Percentiles rank a stretch among this genome's conserved stretches.
These are phyloP conservation scores for Periophthalmus magnuspinnatus DNA, from an alignment of 2,797 vertebrate genomes.

Conservation along the genomic window DNA sequence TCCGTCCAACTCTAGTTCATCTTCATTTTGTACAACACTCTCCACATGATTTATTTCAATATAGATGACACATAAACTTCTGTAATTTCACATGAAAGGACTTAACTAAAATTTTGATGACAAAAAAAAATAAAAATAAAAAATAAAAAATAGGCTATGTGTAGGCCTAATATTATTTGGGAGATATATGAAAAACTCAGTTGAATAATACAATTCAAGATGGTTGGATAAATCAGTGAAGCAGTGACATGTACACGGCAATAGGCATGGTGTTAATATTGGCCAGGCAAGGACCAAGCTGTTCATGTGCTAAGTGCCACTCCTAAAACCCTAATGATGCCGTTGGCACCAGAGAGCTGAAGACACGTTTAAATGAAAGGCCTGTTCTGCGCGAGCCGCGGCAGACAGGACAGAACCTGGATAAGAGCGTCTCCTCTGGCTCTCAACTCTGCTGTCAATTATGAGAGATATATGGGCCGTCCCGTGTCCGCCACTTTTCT, in stretches of 20 bases:
- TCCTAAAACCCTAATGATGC: slow-evolving; percentile 72
- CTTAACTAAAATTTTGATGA: too few species aligned
- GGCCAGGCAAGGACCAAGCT: slow-evolving; percentile 56
- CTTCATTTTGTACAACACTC: neutral
- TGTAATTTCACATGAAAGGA: too few species aligned
- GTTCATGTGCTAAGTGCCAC: slow-evolving; percentile 70
- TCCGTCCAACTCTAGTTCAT: neutral
- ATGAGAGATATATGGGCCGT: slow-evolving; percentile 59
- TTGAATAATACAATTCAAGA: too few species aligned
- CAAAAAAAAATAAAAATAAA: too few species aligned
- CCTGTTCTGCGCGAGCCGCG: slow-evolving; percentile 51
- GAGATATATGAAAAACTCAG: too few species aligned
- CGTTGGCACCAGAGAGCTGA: slow-evolving; percentile 61
- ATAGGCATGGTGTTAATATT: slow-evolving; percentile 58
- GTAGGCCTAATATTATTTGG: too few species aligned
- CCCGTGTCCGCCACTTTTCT: slow-evolving; percentile 31
- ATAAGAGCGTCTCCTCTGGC: slow-evolving; percentile 51
- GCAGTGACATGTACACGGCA: slow-evolving; percentile 18
- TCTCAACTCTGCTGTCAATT: slow-evolving; percentile 64
- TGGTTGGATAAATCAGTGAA: slow-evolving; percentile 43
- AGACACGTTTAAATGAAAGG: slow-evolving; percentile 55
- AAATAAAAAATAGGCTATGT: too few species aligned
- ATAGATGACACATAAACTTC: too few species aligned
- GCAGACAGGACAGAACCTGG: slow-evolving; percentile 43
- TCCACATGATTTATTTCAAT: too few species aligned